A percentile compares a stretch with the other conserved stretches of the same genome.
Evolutionary conservation across 2,888 invertebrate genomes (phyloP).

Genomic region (Ashinkailepas kermadecensis): DNA sequence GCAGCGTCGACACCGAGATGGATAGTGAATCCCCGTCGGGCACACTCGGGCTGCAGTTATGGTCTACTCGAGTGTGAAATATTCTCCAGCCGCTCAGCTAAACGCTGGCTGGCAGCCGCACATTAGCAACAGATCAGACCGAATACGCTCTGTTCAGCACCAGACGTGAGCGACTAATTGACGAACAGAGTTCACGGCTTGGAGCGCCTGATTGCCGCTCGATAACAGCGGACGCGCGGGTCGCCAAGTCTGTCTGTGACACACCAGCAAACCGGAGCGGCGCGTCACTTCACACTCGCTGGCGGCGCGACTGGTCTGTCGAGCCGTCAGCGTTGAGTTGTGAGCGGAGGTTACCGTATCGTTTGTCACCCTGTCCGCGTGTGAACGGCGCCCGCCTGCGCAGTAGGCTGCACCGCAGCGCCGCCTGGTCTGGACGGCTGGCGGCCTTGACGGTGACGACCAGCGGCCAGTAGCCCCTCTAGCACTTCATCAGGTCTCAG

Average conservation of each 20-base stretch:
- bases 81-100: background rate
- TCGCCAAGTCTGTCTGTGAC: too few species aligned
- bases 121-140: background rate
- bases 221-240: too few species aligned
- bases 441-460: background rate
- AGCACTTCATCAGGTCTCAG: background rate
- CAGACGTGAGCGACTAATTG: background rate
- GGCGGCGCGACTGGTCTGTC: too few species aligned
- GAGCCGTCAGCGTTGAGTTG: background rate
- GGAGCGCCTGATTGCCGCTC: background rate
- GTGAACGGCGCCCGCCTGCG: background rate
- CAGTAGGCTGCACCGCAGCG: background rate
- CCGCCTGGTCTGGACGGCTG: background rate
- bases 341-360: background rate
- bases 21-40: background rate
- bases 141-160: background rate
- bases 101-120: background rate
- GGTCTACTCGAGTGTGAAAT: constrained; percentile 11
- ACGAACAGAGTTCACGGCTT: background rate
- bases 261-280: too few species aligned
- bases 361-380: background rate
- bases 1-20: background rate
- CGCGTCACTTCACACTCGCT: too few species aligned
- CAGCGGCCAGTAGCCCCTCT: background rate
- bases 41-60: background rate